Evolutionary conservation across 2,113 vertebrate genomes (phyloP).

Genomic region (Percopsis transmontana): DNA sequence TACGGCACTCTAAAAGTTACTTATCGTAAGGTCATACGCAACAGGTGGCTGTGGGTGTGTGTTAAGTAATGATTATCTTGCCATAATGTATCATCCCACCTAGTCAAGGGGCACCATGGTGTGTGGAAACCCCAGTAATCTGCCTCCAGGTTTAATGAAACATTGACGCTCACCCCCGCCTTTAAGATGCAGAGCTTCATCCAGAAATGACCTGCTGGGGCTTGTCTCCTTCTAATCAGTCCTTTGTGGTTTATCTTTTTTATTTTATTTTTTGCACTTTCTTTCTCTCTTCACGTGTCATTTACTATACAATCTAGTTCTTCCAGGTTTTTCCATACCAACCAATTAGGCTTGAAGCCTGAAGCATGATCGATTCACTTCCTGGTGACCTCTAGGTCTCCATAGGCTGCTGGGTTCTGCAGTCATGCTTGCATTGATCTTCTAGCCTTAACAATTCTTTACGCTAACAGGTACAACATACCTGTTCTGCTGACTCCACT

Average conservation of each 20-base stretch:
- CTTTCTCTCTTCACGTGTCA: not conserved
- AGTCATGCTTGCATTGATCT: conserved; percentile 42
- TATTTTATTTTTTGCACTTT: not conserved
- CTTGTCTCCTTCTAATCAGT: not conserved
- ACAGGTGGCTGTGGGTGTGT: not conserved
- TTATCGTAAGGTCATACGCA: not conserved
- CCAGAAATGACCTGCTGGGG: not conserved
- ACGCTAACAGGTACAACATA: conserved; percentile 28
- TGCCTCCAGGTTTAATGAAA: not conserved
- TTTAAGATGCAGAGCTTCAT: not conserved
- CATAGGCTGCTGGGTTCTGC: conserved; percentile 21
- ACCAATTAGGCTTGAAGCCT: conserved; percentile 33
- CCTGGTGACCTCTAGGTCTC: conserved; percentile 48
- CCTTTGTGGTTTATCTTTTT: not conserved
- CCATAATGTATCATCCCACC: not conserved
- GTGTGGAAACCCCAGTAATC: not conserved
- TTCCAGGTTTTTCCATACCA: conserved; percentile 16
- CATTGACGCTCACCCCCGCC: not conserved
- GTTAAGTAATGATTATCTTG: not conserved
- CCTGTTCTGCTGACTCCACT: conserved; percentile 35
- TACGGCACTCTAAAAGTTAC: conserved; percentile 17
- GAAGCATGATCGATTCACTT: conserved; percentile 34
- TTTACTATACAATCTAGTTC: not conserved
- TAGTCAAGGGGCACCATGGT: not conserved
- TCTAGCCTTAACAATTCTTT: conserved; percentile 31